These are phyloP conservation scores for Grammomys surdaster DNA, from an alignment of 2,113 vertebrate species.

Conservation along the genomic window DNA sequence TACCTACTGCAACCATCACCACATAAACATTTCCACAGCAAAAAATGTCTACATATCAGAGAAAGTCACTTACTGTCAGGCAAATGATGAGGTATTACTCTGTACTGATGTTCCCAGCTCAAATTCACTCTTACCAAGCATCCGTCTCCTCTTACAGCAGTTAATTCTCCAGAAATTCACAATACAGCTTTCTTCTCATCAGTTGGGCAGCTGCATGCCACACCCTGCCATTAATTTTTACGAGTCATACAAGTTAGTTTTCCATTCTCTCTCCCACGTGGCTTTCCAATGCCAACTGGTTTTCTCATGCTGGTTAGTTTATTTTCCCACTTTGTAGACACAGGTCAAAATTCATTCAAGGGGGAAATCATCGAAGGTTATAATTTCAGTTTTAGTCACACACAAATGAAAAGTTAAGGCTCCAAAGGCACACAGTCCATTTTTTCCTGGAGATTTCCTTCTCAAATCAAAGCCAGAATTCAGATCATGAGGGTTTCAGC, in stretches of 20 bases:
- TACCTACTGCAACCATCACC: neutral
- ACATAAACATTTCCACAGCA: neutral
- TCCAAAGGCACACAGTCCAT: constrained; percentile 4
- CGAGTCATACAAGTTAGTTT: constrained; percentile 76
- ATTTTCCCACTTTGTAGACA: constrained; percentile 66
- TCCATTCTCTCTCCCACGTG: constrained; percentile 77
- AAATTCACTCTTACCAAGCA: constrained; percentile 24
- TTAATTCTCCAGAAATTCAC: constrained; percentile 71
- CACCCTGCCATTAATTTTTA: constrained; percentile 82
- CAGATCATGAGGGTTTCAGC: constrained; percentile 20
- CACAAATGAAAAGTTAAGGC: constrained; percentile 34
- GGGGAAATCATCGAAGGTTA: constrained; percentile 53
- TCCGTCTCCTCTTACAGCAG: constrained; percentile 68
- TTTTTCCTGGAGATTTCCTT: constrained; percentile 53
- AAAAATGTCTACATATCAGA: constrained; percentile 17
- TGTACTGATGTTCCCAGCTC: constrained; percentile 34
- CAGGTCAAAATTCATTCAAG: constrained; percentile 69
- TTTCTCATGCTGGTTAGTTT: constrained; percentile 67
- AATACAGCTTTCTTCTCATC: constrained; percentile 66
- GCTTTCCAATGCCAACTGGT: constrained; percentile 76
- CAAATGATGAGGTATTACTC: constrained; percentile 47
- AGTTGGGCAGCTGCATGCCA: constrained; percentile 75
- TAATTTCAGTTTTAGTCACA: constrained; percentile 66
- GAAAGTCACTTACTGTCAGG: neutral
- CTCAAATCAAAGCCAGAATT: constrained; percentile 64